Conservation (phyloP, 2,888 invertebrate species). For the Dichetophora obliterata region DNA sequence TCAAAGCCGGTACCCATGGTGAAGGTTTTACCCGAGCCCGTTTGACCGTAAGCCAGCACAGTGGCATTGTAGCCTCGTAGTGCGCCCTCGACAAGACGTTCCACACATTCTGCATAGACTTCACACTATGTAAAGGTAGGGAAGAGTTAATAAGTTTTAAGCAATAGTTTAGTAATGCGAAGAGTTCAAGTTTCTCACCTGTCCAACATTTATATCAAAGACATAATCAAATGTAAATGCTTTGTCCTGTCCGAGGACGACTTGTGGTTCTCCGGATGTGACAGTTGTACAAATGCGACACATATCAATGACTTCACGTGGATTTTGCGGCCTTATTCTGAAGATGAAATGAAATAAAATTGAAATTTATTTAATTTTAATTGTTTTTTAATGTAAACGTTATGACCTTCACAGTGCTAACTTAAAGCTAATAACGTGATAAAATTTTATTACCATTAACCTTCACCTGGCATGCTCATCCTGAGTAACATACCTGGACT, state of each 20-base stretch:
- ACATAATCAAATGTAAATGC: constrained; percentile 98
- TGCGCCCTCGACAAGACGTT: constrained; percentile 89
- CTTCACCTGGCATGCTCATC: no score
- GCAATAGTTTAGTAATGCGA: neutral
- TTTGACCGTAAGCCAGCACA: constrained; percentile 97
- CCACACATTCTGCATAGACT: constrained; percentile 88
- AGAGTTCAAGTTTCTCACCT: constrained; percentile 8
- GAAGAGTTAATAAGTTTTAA: neutral
- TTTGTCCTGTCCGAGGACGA: constrained; percentile 92
- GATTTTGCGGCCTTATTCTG: constrained; percentile 95
- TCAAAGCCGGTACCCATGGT: constrained; percentile 99
- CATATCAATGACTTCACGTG: constrained; percentile 93
- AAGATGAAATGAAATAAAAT: constrained; percentile 53
- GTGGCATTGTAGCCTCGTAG: constrained; percentile 98
- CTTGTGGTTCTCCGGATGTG: constrained; percentile 89
- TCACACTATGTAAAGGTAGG: constrained; percentile 61
- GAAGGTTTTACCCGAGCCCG: constrained; percentile 98
- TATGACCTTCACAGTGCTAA: no score
- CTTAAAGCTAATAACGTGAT: no score
- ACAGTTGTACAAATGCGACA: constrained; percentile 94
- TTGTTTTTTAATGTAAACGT: no score
- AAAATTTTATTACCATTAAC: no score
- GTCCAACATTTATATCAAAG: constrained; percentile 81
- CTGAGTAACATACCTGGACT: no score
- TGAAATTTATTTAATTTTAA: no score